Conservation (phyloP, 2,888 invertebrate species). For the Axea sp. region DNA sequence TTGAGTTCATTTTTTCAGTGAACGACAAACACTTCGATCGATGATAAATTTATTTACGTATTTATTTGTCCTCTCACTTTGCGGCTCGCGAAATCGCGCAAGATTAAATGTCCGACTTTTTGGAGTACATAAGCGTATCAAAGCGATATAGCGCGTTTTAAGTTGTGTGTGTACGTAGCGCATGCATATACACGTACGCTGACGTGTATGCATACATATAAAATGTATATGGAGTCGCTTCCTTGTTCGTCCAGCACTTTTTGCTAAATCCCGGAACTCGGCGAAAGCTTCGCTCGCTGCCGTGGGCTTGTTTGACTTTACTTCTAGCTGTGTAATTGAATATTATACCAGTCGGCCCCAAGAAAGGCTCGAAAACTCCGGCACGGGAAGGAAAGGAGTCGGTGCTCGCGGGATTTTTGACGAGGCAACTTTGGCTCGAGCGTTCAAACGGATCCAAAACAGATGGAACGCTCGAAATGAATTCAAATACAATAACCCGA, state of each 20-base stretch:
- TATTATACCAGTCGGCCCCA: conserved; percentile 76
- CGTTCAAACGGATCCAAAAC: conserved; percentile 21
- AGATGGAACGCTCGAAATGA: conserved; percentile 14
- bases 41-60: too few species aligned
- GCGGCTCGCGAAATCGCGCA: too few species aligned
- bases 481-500: conserved; percentile 42
- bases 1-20: too few species aligned
- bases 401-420: conserved; percentile 55
- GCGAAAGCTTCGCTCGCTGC: conserved; percentile 70
- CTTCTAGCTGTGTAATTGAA: conserved; percentile 79
- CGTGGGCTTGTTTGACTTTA: conserved; percentile 78
- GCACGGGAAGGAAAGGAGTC: conserved; percentile 66
- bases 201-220: conserved; percentile 32
- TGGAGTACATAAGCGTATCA: too few species aligned
- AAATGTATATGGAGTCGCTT: conserved; percentile 56
- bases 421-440: conserved; percentile 33
- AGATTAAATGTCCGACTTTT: too few species aligned
- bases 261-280: conserved; percentile 55
- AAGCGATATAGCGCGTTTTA: too few species aligned
- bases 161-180: conserved; percentile 7
- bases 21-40: too few species aligned
- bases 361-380: conserved; percentile 77
- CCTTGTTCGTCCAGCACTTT: conserved; percentile 61
- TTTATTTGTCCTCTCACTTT: too few species aligned
- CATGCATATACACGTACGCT: conserved; percentile 20